phyloP scores from a whole-genome alignment of 2,113 vertebrate species.

The Nesogale talazaci region DNA sequence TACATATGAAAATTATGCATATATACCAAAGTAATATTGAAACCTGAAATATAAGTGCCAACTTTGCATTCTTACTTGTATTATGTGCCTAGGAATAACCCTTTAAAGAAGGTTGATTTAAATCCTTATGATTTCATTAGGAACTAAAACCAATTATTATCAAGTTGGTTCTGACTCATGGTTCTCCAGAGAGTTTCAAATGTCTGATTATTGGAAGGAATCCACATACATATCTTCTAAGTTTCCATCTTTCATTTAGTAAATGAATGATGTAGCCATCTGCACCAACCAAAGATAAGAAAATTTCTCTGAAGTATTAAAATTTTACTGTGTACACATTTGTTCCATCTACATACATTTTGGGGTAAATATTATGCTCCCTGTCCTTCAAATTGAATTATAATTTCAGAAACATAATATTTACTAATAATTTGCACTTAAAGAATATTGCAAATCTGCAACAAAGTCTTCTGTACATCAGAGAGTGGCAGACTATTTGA shows the following conservation, averaged over 20 bases:
- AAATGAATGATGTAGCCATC: background rate
- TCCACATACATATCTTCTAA: background rate
- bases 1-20: background rate
- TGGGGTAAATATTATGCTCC: background rate
- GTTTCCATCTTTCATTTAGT: background rate
- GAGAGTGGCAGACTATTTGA: background rate
- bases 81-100: background rate
- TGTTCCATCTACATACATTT: background rate
- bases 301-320: background rate
- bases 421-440: too few species aligned
- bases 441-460: background rate
- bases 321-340: background rate
- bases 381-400: rapidly evolving
- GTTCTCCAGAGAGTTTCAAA: background rate
- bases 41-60: rapidly evolving
- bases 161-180: background rate
- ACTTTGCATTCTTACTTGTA: too few species aligned
- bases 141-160: background rate
- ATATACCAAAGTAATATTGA: too few species aligned
- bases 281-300: background rate
- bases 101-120: background rate
- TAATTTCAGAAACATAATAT: too few species aligned
- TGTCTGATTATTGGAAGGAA: background rate
- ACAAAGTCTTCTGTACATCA: background rate
- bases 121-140: background rate